Percentiles rank a stretch among this genome's conserved stretches.
Evolutionary conservation across 2,113 vertebrate species (phyloP).

Genomic region (Tapirus terrestris): DNA sequence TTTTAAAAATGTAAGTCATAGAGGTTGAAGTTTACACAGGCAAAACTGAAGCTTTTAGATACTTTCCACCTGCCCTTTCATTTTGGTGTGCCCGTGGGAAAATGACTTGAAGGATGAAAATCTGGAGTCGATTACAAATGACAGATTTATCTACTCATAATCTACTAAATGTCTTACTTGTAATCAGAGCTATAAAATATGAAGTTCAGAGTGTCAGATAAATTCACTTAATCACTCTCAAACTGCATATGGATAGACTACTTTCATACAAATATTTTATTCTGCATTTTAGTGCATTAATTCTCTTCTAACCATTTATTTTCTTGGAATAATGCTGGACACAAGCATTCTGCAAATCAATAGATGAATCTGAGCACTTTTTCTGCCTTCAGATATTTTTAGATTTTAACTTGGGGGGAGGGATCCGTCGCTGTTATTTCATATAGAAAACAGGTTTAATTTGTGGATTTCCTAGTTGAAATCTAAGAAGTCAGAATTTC

Average conservation of each 20-base stretch:
- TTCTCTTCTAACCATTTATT: not conserved
- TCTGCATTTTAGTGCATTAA: constrained; percentile 19
- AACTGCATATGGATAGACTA: not conserved
- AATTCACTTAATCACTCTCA: constrained; percentile 53
- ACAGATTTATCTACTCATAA: constrained; percentile 66
- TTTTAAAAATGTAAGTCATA: constrained; percentile 50
- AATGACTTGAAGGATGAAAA: constrained; percentile 10
- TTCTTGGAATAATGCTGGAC: not conserved
- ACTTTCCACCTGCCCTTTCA: constrained; percentile 45
- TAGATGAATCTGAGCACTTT: not conserved
- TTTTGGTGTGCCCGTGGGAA: constrained; percentile 27
- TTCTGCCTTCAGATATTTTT: not conserved
- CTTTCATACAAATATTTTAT: not conserved
- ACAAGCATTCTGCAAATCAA: not conserved
- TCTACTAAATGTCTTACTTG: constrained; percentile 56
- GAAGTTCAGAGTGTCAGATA: not conserved
- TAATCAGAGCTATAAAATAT: constrained; percentile 65
- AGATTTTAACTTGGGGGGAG: not conserved
- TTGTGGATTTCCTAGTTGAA: not conserved
- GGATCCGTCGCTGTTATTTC: not conserved
- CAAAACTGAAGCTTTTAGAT: constrained; percentile 39
- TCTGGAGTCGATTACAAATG: constrained; percentile 40
- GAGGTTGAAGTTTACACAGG: constrained; percentile 42
- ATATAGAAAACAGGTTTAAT: not conserved
- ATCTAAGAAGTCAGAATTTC: not conserved